Evolutionary conservation across 2,888 invertebrate species (phyloP).

Genomic region (Epiblema foenella): DNA sequence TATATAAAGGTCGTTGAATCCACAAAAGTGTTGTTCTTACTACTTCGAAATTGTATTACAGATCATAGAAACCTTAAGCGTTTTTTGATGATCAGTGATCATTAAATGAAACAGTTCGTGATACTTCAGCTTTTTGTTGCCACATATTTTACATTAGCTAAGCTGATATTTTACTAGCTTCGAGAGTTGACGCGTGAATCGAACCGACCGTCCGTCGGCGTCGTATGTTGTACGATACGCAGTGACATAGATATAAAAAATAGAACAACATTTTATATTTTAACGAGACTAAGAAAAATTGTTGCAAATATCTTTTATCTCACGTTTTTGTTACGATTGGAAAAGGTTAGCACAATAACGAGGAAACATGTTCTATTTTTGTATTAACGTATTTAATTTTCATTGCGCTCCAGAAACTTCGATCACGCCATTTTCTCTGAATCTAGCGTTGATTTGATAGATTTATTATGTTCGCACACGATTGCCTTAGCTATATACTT

Average conservation of each 20-base stretch:
- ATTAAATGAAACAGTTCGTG: slow-evolving; percentile 6
- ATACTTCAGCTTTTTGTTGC: slow-evolving; percentile 18
- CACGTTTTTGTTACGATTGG: slow-evolving; percentile 13
- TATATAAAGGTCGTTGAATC: background rate
- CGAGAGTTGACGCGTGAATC: background rate
- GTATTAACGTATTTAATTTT: slow-evolving; percentile 29
- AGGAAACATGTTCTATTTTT: slow-evolving; percentile 28
- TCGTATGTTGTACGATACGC: background rate
- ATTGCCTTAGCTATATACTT: slow-evolving; percentile 18
- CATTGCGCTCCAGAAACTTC: slow-evolving; percentile 30
- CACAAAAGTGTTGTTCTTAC: background rate
- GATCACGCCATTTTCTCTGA: slow-evolving; percentile 17
- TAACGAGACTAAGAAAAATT: slow-evolving; percentile 3
- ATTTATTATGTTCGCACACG: slow-evolving; percentile 14
- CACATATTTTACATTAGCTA: background rate
- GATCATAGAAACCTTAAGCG: background rate
- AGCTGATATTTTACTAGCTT: slow-evolving; percentile 4
- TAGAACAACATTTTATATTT: slow-evolving; percentile 22
- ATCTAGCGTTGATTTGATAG: slow-evolving; percentile 8
- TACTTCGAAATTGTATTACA: background rate
- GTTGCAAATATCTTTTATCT: slow-evolving; percentile 8
- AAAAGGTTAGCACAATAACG: slow-evolving; percentile 24
- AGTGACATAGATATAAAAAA: slow-evolving; percentile 24
- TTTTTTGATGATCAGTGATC: background rate
- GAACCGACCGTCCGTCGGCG: background rate